A percentile compares a stretch with the other conserved stretches of the same genome.
Evolutionary conservation across 2,888 invertebrate genomes (phyloP).

Genomic region (Antheraea assamensis): DNA sequence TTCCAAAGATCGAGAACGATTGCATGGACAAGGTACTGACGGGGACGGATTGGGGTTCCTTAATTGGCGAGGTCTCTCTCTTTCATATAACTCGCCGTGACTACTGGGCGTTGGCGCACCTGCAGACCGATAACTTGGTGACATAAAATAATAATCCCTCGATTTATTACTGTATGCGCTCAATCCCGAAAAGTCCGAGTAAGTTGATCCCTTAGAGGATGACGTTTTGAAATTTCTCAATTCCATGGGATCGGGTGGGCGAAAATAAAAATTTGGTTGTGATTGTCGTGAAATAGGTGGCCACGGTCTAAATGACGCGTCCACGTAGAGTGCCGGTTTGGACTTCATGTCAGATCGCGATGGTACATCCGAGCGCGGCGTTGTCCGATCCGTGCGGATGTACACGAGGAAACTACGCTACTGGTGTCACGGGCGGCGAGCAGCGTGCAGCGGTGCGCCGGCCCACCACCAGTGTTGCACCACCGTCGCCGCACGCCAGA

Average conservation of each 20-base stretch:
- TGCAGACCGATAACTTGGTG: conserved; percentile 86
- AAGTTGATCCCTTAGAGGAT: conserved; percentile 72
- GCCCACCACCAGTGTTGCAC: conserved; percentile 67
- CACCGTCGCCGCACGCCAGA: conserved; percentile 65
- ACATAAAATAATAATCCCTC: conserved; percentile 83
- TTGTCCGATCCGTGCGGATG: conserved; percentile 74
- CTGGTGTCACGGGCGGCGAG: conserved; percentile 65
- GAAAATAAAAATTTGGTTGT: conserved; percentile 77
- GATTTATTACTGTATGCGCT: conserved; percentile 77
- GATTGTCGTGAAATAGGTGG: conserved; percentile 83
- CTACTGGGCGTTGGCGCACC: conserved; percentile 80
- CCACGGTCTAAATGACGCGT: conserved; percentile 84
- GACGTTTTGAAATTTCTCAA: conserved; percentile 75
- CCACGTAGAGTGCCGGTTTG: conserved; percentile 79
- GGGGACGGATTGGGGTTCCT: conserved; percentile 58
- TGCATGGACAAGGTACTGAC: conserved; percentile 82
- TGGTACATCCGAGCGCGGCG: conserved; percentile 70
- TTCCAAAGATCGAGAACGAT: conserved; percentile 87
- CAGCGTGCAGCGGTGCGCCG: conserved; percentile 57
- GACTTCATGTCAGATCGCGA: conserved; percentile 85
- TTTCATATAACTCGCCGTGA: conserved; percentile 61
- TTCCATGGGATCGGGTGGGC: conserved; percentile 76
- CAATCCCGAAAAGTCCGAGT: conserved; percentile 77
- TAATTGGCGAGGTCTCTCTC: conserved; percentile 74
- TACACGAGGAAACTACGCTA: conserved; percentile 73